phyloP scores from a whole-genome alignment of 2,797 vertebrate species.

The Enteromius anoplus region DNA sequence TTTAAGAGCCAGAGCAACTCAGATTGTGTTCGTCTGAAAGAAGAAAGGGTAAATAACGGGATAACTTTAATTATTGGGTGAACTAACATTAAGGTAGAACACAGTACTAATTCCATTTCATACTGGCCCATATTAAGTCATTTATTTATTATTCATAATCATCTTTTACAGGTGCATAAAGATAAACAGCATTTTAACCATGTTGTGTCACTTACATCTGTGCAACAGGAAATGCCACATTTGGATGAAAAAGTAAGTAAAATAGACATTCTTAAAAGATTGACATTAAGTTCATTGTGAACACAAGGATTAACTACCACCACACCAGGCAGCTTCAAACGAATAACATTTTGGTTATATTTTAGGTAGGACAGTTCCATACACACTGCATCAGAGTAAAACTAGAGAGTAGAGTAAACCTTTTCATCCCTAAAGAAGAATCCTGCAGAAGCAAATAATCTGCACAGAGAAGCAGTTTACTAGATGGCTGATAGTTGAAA shows the following conservation, averaged over 20 bases:
- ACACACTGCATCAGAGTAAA: not conserved
- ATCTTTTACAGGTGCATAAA: slow-evolving; percentile 27
- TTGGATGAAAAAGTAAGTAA: slow-evolving; percentile 62
- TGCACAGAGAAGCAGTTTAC: slow-evolving; percentile 29
- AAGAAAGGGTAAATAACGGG: not conserved
- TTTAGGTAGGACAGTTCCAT: not conserved
- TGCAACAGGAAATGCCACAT: slow-evolving; percentile 34
- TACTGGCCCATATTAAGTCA: slow-evolving; percentile 12
- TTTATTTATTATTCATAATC: slow-evolving; percentile 18
- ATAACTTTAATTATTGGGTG: not conserved
- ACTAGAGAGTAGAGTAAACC: slow-evolving; percentile 10
- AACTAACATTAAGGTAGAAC: not conserved
- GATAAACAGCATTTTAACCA: slow-evolving; percentile 8
- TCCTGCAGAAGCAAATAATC: slow-evolving; percentile 1
- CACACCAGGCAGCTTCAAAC: slow-evolving; percentile 42
- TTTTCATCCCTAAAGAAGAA: not conserved
- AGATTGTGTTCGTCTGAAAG: not conserved
- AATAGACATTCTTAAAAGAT: slow-evolving; percentile 70
- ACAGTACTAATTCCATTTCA: not conserved
- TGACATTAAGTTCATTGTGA: slow-evolving; percentile 59
- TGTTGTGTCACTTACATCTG: slow-evolving; percentile 57
- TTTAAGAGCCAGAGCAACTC: not conserved
- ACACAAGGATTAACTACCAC: slow-evolving; percentile 60
- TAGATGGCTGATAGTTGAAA: not conserved
- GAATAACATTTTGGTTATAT: slow-evolving; percentile 13